Conservation (phyloP, 1,140 invertebrate species). For the Steinernema feltiae region DNA sequence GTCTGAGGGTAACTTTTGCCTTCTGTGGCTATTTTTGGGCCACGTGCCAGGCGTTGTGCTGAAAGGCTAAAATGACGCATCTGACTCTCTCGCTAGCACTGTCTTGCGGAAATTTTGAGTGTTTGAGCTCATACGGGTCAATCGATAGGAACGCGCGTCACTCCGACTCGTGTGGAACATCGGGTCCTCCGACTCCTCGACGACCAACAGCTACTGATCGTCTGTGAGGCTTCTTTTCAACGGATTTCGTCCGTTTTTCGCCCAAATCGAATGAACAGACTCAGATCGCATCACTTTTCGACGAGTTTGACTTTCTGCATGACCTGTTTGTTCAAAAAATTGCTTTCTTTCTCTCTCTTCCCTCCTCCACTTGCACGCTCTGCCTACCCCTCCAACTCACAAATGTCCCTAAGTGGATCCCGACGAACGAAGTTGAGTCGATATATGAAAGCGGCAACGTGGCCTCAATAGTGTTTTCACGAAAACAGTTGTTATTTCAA, state of each 20-base stretch:
- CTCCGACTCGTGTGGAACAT: not conserved
- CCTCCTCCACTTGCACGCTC: not conserved
- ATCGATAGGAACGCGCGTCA: not conserved
- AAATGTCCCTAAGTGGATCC: not conserved
- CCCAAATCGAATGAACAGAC: no score
- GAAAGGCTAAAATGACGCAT: no score
- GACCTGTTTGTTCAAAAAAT: not conserved
- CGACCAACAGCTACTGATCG: not conserved
- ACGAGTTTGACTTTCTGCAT: not conserved
- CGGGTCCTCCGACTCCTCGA: not conserved
- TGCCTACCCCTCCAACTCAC: not conserved
- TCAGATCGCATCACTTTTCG: not conserved
- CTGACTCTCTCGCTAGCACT: no score
- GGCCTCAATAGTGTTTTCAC: conserved; percentile 9
- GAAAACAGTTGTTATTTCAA: conserved; percentile 6
- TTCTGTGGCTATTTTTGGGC: no score
- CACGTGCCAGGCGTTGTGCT: no score
- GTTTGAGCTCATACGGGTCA: no score
- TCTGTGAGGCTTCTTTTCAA: no score
- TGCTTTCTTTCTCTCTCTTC: not conserved
- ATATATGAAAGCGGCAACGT: not conserved
- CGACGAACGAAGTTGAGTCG: not conserved
- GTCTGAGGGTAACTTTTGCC: conserved; percentile 9
- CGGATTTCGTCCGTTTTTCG: no score
- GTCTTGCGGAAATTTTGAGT: no score